Evolutionary conservation across 2,888 invertebrate genomes (phyloP), one percentile per base, ranked within the genome.

Genomic region (Poecilobothrus nobilitatus): DNA sequence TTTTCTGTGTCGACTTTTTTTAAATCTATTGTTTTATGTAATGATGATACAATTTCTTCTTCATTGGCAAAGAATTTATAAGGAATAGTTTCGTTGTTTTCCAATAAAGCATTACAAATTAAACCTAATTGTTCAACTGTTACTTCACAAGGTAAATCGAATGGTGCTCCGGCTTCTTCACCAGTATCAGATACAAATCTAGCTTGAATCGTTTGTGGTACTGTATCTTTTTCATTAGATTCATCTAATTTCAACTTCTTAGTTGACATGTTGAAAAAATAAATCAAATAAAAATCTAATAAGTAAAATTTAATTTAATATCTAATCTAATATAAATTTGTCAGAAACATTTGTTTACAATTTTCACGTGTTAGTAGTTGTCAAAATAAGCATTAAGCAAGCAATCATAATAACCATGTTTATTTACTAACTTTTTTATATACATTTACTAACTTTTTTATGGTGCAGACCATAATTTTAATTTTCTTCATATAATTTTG

Each of bases 21-120:
- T 63, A 88, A 82, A 74, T 90, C 88, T 10, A 97, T 79, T n/a
- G 89, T 87, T 71, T 89, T 86, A 73, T 88, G 84, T 10, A 97
- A 82, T 33, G 86, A 87, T 33, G 86, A 86, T 65, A 87, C 90
- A 69, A 98, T 90, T 86, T 97, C 96, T 73, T 87, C 85, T 68
- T 95, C 94, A 78, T 95, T 90, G 0, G 97, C 89, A 80, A 90
- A 97, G 81, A 98, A 98, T 68, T 93, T 83, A 80, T 91, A 92
- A 0, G 92, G 91, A 65, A 89, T 86, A 33, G 86, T 85, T 74
- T 94, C 92, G 70, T 89, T 88, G 84, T 91, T 90, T 81, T 92
- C 85, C 34, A 96, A 82, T 44, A 97, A 80, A 34, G 92, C 91
- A 84, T 96, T 96, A 77, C 95, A 95, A 73, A 97, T 91, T 37